Conservation (phyloP, 2,888 invertebrate species). For the Xanthia togata region DNA sequence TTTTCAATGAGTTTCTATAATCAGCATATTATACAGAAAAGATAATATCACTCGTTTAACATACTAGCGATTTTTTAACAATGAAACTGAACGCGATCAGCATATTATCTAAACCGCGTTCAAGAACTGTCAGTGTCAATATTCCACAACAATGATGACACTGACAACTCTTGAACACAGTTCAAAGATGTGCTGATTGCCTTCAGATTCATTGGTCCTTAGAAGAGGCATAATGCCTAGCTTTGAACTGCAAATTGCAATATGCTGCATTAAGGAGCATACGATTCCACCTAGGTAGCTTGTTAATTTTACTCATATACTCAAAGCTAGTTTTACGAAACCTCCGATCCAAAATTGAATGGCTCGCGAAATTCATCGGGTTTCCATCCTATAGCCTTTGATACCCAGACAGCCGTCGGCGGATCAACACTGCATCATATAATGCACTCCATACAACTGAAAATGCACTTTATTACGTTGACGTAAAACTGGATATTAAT, state of each 20-base stretch:
- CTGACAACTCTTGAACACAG: not conserved
- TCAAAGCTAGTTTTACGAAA: constrained; percentile 49
- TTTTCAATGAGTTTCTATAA: not conserved
- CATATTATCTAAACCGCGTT: not conserved
- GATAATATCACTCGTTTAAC: no score
- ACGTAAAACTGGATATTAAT: constrained; percentile 14
- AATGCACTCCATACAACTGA: constrained; percentile 26
- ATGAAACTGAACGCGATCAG: not conserved
- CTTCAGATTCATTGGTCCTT: not conserved
- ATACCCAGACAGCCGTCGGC: constrained; percentile 60
- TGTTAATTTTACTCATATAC: constrained; percentile 33
- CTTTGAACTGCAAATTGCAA: not conserved
- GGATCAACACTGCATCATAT: constrained; percentile 30
- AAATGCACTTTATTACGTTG: constrained; percentile 41
- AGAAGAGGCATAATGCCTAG: not conserved
- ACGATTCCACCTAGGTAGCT: not conserved
- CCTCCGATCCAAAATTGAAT: constrained; percentile 50
- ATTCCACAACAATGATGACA: not conserved
- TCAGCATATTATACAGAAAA: not conserved
- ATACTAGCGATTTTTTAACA: not conserved
- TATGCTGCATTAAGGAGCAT: not conserved
- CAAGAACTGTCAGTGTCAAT: not conserved
- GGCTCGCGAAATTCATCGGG: constrained; percentile 55
- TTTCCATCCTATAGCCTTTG: constrained; percentile 64
- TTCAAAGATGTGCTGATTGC: not conserved